A percentile compares a stretch with the other conserved stretches of the same genome.
Conservation (phyloP, 2,113 vertebrate species). For the Dipodomys ordii region DNA sequence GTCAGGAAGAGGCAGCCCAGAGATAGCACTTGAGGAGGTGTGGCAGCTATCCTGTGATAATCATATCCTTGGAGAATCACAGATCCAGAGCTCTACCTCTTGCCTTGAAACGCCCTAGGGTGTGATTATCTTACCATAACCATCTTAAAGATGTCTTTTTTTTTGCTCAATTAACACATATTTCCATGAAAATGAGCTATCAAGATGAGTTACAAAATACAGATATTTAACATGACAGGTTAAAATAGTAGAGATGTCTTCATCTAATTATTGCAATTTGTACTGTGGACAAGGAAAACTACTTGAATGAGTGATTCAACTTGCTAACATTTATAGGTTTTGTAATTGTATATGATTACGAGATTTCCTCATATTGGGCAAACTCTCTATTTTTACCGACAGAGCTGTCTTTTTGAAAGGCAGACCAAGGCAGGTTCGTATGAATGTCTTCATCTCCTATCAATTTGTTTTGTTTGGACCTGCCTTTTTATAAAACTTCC, state of each 20-base stretch:
- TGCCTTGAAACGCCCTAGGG: slow-evolving; percentile 75
- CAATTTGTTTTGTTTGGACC: slow-evolving; percentile 68
- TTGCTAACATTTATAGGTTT: slow-evolving; percentile 82
- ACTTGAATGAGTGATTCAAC: slow-evolving; percentile 79
- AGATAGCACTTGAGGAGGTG: slow-evolving; percentile 57
- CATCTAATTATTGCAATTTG: slow-evolving; percentile 84
- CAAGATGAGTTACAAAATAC: slow-evolving; percentile 84
- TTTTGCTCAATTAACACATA: slow-evolving; percentile 86
- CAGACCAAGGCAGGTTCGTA: slow-evolving; percentile 54
- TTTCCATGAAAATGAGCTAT: slow-evolving; percentile 85
- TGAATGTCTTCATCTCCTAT: slow-evolving; percentile 35
- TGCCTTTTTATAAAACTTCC: slow-evolving; percentile 67
- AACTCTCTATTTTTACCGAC: slow-evolving; percentile 55
- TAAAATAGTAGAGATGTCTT: slow-evolving; percentile 83
- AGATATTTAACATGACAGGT: slow-evolving; percentile 83
- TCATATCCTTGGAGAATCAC: slow-evolving; percentile 80
- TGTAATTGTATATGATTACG: slow-evolving; percentile 73
- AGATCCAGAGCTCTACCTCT: slow-evolving; percentile 79
- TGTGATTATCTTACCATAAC: slow-evolving; percentile 86
- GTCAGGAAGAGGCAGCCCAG: slow-evolving; percentile 42
- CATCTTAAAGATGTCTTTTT: slow-evolving; percentile 83
- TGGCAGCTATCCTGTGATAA: slow-evolving; percentile 80
- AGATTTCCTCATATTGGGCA: slow-evolving; percentile 68
- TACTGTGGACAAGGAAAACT: slow-evolving; percentile 82
- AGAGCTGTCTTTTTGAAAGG: slow-evolving; percentile 67